Evolutionary conservation across 2,888 invertebrate species (phyloP), one percentile per base, ranked within the genome.

Genomic region (Phalera bucephala): DNA sequence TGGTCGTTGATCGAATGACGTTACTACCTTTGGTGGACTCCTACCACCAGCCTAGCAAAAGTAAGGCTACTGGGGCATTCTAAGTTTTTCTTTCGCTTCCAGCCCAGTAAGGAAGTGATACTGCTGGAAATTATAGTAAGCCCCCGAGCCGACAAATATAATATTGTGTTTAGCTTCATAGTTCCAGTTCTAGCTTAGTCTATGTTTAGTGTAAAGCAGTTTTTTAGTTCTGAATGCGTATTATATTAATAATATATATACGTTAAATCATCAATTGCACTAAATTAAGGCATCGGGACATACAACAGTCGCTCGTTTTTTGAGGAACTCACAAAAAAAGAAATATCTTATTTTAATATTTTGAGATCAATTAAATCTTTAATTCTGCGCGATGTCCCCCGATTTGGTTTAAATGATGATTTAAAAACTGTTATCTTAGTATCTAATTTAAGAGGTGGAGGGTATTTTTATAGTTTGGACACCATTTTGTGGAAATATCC

Each of bases 341-440:
- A 48, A 56, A 62, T 80, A 79, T 56, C 57, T 63, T 63, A 51
- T 51, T 53, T 38, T 49, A 55, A 72, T 76, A 78, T 69, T 72
- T 72, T 81, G 81, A 81, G 81, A 81, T 81, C 81, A 81, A 78
- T 74, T 64, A 63, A 59, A 66, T 74, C 61, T 72, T 70, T 66
- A 64, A 45, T 33, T 34, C 48, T 53, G 47, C 35, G 63, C 60
- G 50, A 60, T 52, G 66, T 68, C 76, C 73, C 70, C 30, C 20
- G 46, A 64, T 72, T 71, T 73, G 65, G 40, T 52, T 52, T 45
- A 36, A 37, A 48, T 39, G 14, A 31, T 13, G 33, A 17, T 32
- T 15, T 28, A 48, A 38, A 47, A 41, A 35, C 43, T 39, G 48
- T 37, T 36, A 25, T 34, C 42, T 36, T 48, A 47, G 37, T 33